Evolutionary conservation across 2,113 vertebrate genomes (phyloP).

Genomic region (Vombatus ursinus): DNA sequence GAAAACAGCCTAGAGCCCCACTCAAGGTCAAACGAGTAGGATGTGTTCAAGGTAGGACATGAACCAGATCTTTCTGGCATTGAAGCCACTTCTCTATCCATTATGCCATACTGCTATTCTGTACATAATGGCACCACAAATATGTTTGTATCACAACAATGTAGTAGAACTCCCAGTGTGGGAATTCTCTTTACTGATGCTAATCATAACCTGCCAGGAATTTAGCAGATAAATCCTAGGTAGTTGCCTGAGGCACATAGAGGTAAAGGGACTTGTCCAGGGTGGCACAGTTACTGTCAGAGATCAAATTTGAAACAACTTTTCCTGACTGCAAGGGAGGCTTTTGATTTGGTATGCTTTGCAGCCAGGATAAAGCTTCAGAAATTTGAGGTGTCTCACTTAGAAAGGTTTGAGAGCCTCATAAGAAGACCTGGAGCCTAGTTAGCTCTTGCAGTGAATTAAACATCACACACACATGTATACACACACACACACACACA

Average conservation of each 20-base stretch:
- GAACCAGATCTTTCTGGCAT: neutral
- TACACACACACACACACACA: too few relatives aligned
- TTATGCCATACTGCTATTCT: neutral
- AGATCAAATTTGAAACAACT: neutral
- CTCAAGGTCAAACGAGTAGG: neutral
- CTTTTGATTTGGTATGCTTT: neutral
- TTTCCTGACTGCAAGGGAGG: neutral
- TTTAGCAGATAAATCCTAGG: neutral
- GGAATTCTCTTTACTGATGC: neutral
- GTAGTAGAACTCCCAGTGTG: neutral
- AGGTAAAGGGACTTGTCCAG: neutral
- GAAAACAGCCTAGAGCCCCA: neutral
- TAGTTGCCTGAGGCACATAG: neutral
- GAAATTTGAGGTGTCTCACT: neutral
- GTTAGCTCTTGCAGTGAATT: neutral
- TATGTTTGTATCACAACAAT: neutral
- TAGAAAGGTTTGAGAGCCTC: neutral
- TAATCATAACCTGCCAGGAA: neutral
- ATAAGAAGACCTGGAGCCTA: neutral
- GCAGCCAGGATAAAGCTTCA: neutral
- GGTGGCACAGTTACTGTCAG: neutral
- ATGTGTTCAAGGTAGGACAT: neutral
- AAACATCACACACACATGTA: neutral
- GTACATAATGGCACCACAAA: neutral
- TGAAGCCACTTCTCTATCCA: neutral